phyloP scores from a whole-genome alignment of 2,888 invertebrate genomes.

The Brachylomia viminalis region DNA sequence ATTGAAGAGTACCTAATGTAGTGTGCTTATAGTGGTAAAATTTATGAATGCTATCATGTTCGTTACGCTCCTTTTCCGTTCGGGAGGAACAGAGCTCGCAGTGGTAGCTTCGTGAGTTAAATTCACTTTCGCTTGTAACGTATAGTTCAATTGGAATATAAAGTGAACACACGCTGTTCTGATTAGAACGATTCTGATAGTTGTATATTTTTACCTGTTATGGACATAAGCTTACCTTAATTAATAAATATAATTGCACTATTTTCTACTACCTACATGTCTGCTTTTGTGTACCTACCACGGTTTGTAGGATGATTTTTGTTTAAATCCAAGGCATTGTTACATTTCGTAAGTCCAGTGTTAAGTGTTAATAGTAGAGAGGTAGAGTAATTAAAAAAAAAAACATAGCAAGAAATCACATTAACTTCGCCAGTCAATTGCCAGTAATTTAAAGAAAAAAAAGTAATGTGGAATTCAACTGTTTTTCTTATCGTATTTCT shows the following conservation, averaged over 20 bases:
- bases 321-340: no score
- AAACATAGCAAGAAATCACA: neutral
- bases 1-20: neutral
- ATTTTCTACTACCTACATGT: no score
- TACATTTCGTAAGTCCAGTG: no score
- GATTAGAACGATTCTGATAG: neutral
- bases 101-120: constrained; percentile 9
- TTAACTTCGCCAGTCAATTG: neutral
- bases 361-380: neutral
- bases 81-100: constrained; percentile 15
- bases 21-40: constrained; percentile 10
- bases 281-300: no score
- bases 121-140: constrained; percentile 46
- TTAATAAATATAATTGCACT: neutral
- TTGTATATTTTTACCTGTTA: neutral
- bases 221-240: neutral
- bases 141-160: neutral
- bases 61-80: constrained; percentile 44
- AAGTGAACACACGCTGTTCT: neutral
- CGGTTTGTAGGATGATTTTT: no score
- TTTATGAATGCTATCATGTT: constrained; percentile 6
- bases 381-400: neutral
- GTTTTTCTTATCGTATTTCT: constrained; percentile 53
- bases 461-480: constrained; percentile 2
- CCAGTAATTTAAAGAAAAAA: constrained; percentile 12